Evolutionary conservation across 2,113 vertebrate genomes (phyloP), one percentile per base, ranked within the genome.

Genomic region (Excalfactoria chinensis): DNA sequence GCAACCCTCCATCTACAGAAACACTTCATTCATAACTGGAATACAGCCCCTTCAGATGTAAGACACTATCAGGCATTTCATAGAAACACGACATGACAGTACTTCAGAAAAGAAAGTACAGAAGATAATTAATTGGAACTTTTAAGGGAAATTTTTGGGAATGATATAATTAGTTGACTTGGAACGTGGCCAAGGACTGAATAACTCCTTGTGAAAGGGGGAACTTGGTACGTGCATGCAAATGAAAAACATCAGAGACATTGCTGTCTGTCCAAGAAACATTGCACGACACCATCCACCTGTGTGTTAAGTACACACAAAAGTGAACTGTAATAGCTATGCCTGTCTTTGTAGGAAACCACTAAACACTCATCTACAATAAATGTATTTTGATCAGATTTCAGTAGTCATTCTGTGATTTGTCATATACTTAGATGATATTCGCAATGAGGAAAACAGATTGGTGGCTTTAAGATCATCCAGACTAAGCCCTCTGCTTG

Each of bases 71-170:
- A 80, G 60, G 26, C 72, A 32, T 83, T 51, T 91, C 89, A 83
- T 43, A 74, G 82, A 68, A 92, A 80, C 35, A 56, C 8, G 35
- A 85, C 18, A 7, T 41, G 66, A 71, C 75, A 86, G 69, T 34
- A 43, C 64, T 74, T 77, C 53, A 81, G 51, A 91, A 84, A 11
- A 70, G 71, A n/a, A 92, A 94, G 46, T 3, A 20, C 73, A 77
- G 60, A 77, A 3, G 56, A 64, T 43, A 90, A 90, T 68, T 87
- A 93, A 93, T 62, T 80, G 72, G 69, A 93, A 92, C 35, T 95
- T 95, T 71, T 8, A 35, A 56, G 48, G 43, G 48, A 87, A 53
- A 91, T 48, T 44, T 83, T 87, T 89, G 68, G 43, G 84, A 85
- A 83, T 58, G 74, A 58, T 41, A 48, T 72, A 68, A 95, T 92